These are phyloP conservation scores for Troides oblongomaculatus DNA, from an alignment of 2,888 invertebrate species.

Conservation along the genomic window DNA sequence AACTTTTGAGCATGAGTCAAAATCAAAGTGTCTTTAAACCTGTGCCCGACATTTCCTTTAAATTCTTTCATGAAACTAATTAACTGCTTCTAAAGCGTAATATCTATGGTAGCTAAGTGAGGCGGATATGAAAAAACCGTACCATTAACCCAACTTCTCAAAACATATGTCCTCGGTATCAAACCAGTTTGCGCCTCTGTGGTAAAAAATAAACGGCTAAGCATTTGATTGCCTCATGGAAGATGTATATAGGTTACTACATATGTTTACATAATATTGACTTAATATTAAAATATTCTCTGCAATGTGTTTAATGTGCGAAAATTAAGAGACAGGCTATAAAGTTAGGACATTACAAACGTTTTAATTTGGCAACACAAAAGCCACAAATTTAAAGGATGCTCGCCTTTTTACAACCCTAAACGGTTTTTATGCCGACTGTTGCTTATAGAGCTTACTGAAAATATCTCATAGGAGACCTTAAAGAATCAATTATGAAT, in stretches of 20 bases:
- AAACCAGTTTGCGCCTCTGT: too few species aligned
- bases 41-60: background rate
- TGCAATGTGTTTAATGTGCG: background rate
- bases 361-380: conserved; percentile 19
- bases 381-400: conserved; percentile 10
- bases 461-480: background rate
- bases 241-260: background rate
- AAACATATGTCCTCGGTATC: too few species aligned
- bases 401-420: conserved; percentile 20
- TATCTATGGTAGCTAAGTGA: too few species aligned
- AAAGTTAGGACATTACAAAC: conserved; percentile 17
- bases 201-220: background rate
- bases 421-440: conserved; percentile 18
- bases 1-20: conserved; percentile 8
- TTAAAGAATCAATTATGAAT: background rate
- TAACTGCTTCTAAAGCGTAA: too few species aligned
- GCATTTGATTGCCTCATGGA: background rate
- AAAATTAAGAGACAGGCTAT: conserved; percentile 17
- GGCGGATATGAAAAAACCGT: too few species aligned
- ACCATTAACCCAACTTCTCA: too few species aligned
- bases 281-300: conserved; percentile 7
- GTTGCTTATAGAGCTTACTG: conserved; percentile 5
- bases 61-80: too few species aligned
- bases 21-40: conserved; percentile 2
- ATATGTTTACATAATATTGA: background rate